Evolutionary conservation across 1,140 invertebrate genomes (phyloP).

Genomic region (Drosophila cardini): DNA sequence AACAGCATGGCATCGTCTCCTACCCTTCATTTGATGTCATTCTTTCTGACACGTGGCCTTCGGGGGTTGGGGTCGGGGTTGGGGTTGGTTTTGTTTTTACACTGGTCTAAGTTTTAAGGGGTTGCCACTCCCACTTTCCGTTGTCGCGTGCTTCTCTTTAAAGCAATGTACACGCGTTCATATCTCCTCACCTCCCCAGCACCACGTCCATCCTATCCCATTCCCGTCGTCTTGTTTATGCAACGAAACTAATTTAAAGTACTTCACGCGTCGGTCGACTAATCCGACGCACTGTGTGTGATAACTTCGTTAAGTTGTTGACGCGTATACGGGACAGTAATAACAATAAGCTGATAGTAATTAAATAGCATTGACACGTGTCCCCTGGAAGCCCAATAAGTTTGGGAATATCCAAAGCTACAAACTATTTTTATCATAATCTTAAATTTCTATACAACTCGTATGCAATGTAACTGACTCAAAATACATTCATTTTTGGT

Average conservation of each 20-base stretch:
- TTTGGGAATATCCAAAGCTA: neutral
- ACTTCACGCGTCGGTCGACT: constrained; percentile 74
- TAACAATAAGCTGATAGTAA: constrained; percentile 77
- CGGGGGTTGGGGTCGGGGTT: neutral
- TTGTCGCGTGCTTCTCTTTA: constrained; percentile 19
- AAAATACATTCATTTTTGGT: no score
- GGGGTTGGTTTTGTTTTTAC: neutral
- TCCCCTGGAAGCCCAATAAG: constrained; percentile 19
- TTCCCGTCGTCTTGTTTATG: constrained; percentile 61
- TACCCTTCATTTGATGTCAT: constrained; percentile 38
- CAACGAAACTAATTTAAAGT: constrained; percentile 81
- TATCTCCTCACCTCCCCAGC: no score
- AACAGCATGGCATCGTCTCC: constrained; percentile 20
- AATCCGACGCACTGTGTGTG: constrained; percentile 65
- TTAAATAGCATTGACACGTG: constrained; percentile 73
- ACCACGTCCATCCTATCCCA: neutral
- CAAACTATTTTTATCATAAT: neutral
- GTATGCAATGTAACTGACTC: no score
- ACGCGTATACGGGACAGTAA: constrained; percentile 49
- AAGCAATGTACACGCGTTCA: neutral
- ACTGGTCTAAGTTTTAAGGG: neutral
- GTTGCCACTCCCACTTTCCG: neutral
- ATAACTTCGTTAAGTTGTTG: constrained; percentile 80
- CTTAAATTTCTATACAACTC: neutral
- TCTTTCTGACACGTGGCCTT: constrained; percentile 29